Percentiles rank a stretch among this genome's conserved stretches.
Conservation (phyloP, 2,113 vertebrate species). For the Python bivittatus region DNA sequence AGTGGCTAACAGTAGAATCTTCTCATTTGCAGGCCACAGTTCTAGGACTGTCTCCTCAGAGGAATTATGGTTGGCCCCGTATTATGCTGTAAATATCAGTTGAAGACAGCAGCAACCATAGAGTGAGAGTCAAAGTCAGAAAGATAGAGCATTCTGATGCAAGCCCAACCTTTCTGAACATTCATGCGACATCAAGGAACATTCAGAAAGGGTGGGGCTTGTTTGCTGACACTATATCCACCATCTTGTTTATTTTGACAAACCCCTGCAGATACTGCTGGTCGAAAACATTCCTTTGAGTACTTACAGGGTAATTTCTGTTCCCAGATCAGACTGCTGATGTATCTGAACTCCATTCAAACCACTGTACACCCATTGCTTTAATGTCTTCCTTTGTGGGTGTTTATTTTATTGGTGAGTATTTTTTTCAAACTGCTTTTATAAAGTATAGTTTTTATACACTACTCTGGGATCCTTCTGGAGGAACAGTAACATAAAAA, state of each 20-base stretch:
- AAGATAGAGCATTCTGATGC: neutral
- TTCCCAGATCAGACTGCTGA: neutral
- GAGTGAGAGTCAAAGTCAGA: neutral
- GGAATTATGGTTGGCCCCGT: neutral
- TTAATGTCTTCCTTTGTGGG: neutral
- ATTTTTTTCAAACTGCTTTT: no score
- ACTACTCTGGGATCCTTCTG: neutral
- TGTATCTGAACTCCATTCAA: neutral
- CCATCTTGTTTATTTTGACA: neutral
- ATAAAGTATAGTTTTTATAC: no score
- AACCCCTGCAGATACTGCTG: neutral
- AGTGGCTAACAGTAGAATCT: neutral
- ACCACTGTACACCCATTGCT: neutral
- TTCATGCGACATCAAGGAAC: neutral
- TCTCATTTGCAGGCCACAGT: neutral
- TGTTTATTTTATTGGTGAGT: neutral
- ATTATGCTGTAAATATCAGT: neutral
- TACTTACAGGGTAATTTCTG: neutral
- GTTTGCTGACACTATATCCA: neutral
- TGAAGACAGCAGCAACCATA: neutral
- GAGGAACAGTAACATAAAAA: neutral
- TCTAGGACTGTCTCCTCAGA: neutral
- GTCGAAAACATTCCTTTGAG: neutral
- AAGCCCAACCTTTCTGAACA: neutral
- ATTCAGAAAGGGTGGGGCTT: neutral